Percentiles rank a stretch among this genome's conserved stretches.
These are phyloP conservation scores for Gephyroberyx darwinii DNA, from an alignment of 2,797 vertebrate genomes.

Conservation along the genomic window DNA sequence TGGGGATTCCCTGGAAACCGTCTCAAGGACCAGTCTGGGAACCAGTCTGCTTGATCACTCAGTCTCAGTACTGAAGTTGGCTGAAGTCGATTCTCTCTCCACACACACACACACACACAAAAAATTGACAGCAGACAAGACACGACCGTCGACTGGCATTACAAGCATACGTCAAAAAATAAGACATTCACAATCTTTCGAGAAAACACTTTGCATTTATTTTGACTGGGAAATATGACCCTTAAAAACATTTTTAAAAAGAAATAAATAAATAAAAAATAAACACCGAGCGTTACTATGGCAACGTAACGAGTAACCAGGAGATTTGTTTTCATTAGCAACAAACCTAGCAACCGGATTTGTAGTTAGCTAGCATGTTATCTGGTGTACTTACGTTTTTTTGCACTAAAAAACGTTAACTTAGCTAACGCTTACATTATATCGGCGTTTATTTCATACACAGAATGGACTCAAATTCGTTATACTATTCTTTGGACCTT, in stretches of 20 bases:
- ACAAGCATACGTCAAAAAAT: background rate
- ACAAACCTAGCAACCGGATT: background rate
- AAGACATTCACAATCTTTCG: background rate
- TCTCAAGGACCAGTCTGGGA: too few species aligned
- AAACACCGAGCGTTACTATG: slow-evolving; percentile 20
- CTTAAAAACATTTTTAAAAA: background rate
- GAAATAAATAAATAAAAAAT: background rate
- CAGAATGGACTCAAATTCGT: slow-evolving; percentile 82
- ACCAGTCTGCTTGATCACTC: too few species aligned
- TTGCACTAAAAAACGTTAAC: too few species aligned
- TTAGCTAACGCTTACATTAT: too few species aligned
- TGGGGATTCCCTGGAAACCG: too few species aligned
- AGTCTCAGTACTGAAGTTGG: too few species aligned
- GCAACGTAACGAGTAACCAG: slow-evolving; percentile 17
- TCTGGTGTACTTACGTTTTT: too few species aligned
- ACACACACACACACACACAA: background rate
- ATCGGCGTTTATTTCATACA: background rate
- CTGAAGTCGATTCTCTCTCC: too few species aligned
- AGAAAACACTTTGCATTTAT: background rate
- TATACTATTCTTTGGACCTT: slow-evolving; percentile 83
- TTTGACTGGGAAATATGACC: background rate
- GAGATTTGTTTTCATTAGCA: slow-evolving; percentile 53
- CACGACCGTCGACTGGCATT: too few species aligned
- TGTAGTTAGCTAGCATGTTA: slow-evolving; percentile 19
- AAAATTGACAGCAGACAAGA: background rate